Conservation (phyloP, 2,113 vertebrate species). For the Hippopotamus amphibius region DNA sequence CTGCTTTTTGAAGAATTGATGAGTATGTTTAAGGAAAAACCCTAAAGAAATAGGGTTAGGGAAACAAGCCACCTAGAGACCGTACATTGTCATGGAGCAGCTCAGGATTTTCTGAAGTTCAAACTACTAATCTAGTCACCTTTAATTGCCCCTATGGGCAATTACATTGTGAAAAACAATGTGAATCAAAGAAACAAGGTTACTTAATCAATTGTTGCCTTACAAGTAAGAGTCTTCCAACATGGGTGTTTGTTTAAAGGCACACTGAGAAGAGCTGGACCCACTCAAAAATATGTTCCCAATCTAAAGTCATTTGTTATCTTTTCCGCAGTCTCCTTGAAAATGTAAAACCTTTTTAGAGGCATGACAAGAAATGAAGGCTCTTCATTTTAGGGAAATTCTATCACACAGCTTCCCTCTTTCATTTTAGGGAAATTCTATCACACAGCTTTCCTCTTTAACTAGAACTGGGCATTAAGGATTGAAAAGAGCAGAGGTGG, state of each 20-base stretch:
- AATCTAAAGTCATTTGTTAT: background rate
- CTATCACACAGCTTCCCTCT: background rate
- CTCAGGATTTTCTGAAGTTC: background rate
- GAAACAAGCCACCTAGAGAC: background rate
- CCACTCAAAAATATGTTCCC: background rate
- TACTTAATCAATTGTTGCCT: background rate
- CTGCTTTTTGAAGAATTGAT: conserved; percentile 53
- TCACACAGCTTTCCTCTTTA: background rate
- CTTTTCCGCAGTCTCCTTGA: background rate
- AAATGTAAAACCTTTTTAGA: conserved; percentile 15
- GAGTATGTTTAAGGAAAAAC: background rate
- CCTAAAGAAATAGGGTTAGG: background rate
- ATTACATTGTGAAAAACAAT: background rate
- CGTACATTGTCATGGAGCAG: background rate
- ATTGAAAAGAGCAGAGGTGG: background rate
- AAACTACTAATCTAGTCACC: background rate
- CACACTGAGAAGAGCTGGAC: background rate
- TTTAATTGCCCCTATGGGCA: background rate
- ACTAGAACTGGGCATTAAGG: background rate
- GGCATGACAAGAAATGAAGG: background rate
- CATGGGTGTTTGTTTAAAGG: background rate
- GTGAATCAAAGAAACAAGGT: background rate
- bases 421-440: background rate
- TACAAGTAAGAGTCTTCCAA: background rate
- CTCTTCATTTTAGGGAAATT: background rate